Percentiles rank a stretch among this genome's conserved stretches.
Evolutionary conservation across 2,888 invertebrate genomes (phyloP).

Genomic region (Tenthredo distinguenda): DNA sequence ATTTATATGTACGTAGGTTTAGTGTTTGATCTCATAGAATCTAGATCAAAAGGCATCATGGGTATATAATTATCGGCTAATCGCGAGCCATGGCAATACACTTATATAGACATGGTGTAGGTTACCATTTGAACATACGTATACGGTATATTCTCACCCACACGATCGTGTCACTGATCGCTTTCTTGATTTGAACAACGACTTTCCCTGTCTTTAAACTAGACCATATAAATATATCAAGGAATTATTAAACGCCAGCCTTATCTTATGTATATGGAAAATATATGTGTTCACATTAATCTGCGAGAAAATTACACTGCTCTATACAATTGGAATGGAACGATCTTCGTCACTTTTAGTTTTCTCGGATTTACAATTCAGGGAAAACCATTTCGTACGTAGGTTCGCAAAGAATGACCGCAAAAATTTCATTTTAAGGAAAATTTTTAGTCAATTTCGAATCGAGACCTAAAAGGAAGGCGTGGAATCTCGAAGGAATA

Average conservation of each 20-base stretch:
- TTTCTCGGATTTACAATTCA: too few relatives aligned
- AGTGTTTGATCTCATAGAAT: slow-evolving; percentile 55
- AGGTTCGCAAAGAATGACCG: too few relatives aligned
- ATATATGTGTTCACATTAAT: background rate
- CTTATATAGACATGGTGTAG: too few relatives aligned
- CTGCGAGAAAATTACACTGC: too few relatives aligned
- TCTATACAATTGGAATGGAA: too few relatives aligned
- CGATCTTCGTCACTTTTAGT: too few relatives aligned
- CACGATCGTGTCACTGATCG: slow-evolving; percentile 45
- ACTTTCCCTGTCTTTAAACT: slow-evolving; percentile 41
- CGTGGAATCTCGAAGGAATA: too few relatives aligned
- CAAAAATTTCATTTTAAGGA: too few relatives aligned
- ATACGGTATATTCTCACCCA: background rate
- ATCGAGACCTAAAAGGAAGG: too few relatives aligned
- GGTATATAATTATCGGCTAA: slow-evolving; percentile 47
- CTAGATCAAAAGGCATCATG: slow-evolving; percentile 55
- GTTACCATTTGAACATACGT: background rate
- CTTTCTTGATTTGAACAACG: slow-evolving; percentile 41
- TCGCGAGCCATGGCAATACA: background rate
- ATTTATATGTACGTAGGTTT: slow-evolving; percentile 11
- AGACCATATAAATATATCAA: slow-evolving; percentile 33
- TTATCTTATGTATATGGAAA: background rate
- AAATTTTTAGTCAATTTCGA: too few relatives aligned
- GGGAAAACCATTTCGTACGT: too few relatives aligned
- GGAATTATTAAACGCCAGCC: slow-evolving; percentile 10